These are phyloP conservation scores for Brachyrhaphis roseni DNA, from an alignment of 2,797 vertebrate genomes.

Conservation along the genomic window DNA sequence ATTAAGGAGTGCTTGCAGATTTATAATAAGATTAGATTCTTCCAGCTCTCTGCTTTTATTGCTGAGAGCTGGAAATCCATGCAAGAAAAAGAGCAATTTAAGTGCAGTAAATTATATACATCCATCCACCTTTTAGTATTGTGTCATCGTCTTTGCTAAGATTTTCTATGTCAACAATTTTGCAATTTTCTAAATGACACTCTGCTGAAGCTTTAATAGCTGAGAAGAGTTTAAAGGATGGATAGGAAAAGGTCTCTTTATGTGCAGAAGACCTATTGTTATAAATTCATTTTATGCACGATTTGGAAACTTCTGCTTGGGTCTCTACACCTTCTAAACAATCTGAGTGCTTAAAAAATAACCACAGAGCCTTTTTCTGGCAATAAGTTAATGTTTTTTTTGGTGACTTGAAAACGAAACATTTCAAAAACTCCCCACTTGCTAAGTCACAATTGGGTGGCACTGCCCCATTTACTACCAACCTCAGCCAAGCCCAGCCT, in stretches of 20 bases:
- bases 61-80: not conserved
- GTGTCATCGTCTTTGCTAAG: not conserved
- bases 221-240: not conserved
- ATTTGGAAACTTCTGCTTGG: no score
- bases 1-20: not conserved
- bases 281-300: no score
- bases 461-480: no score
- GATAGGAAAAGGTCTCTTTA: not conserved
- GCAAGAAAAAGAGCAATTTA: not conserved
- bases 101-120: conserved; percentile 2
- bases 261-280: not conserved
- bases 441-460: no score
- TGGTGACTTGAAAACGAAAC: no score
- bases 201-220: not conserved
- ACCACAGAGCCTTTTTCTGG: no score
- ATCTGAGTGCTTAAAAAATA: no score
- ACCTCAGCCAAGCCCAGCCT: no score
- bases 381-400: no score
- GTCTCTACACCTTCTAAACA: no score
- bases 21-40: not conserved
- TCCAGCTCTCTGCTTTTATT: not conserved
- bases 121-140: not conserved
- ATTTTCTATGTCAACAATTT: conserved; percentile 1
- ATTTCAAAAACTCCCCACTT: no score
- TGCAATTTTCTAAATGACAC: not conserved